A percentile compares a stretch with the other conserved stretches of the same genome.
Conservation (phyloP, 2,888 invertebrate genomes). For the Zygothrica quintamaculata region DNA sequence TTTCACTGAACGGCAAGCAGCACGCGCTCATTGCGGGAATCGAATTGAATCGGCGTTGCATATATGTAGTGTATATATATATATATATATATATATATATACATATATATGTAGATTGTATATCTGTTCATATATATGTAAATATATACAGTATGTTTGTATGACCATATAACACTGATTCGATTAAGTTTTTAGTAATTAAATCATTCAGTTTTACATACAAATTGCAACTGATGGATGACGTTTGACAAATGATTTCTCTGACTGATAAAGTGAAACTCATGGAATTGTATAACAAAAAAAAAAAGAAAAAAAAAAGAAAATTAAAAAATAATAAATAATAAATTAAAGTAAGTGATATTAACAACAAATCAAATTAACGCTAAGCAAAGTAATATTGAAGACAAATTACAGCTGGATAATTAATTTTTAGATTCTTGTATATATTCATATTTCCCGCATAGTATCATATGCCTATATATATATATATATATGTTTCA, state of each 20-base stretch:
- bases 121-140: conserved; percentile 22
- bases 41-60: conserved; percentile 42
- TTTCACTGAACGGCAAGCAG: conserved; percentile 48
- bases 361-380: no score
- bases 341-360: no score
- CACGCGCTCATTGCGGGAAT: conserved; percentile 61
- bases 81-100: not conserved
- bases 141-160: conserved; percentile 12
- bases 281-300: conserved; percentile 54
- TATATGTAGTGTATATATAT: conserved; percentile 21
- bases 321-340: conserved; percentile 32
- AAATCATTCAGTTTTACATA: conserved; percentile 72
- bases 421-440: no score
- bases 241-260: conserved; percentile 58
- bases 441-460: not conserved
- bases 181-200: conserved; percentile 74
- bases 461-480: not conserved
- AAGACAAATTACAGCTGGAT: no score
- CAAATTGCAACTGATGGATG: conserved; percentile 63
- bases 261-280: conserved; percentile 25
- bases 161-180: conserved; percentile 62
- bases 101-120: conserved; percentile 2
- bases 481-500: not conserved
- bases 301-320: conserved; percentile 2
- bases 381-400: no score